Evolutionary conservation across 2,888 invertebrate species (phyloP).

Genomic region (Drosophila trichaetosa): DNA sequence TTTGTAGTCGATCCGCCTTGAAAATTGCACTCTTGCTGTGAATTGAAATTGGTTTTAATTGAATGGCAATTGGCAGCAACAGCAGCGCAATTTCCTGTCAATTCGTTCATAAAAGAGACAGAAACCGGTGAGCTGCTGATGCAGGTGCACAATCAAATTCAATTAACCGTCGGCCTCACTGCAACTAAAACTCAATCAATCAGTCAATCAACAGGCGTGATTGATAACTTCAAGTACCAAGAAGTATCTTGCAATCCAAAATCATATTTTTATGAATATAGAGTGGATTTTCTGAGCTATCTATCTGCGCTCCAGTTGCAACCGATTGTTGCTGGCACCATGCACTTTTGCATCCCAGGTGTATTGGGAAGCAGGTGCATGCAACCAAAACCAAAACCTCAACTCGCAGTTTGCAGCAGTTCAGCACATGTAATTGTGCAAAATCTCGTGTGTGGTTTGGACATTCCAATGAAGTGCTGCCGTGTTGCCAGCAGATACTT

Average conservation of each 20-base stretch:
- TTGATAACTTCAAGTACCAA: constrained; percentile 2
- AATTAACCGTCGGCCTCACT: constrained; percentile 49
- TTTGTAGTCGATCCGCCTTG: neutral
- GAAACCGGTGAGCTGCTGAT: constrained; percentile 36
- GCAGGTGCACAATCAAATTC: constrained; percentile 52
- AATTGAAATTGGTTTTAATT: constrained; percentile 63
- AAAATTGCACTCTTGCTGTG: neutral
- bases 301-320: neutral
- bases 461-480: constrained; percentile 35
- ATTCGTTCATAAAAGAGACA: constrained; percentile 39
- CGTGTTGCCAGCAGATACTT: constrained; percentile 10
- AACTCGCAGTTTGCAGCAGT: neutral
- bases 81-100: constrained; percentile 68
- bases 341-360: neutral
- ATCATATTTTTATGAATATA: neutral
- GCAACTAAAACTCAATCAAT: constrained; percentile 7
- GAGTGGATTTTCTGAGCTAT: neutral
- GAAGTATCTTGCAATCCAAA: neutral
- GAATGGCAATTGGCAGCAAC: constrained; percentile 58
- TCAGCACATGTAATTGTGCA: constrained; percentile 1
- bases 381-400: neutral
- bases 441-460: constrained; percentile 27
- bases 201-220: constrained; percentile 9
- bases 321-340: neutral
- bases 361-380: neutral